Conservation (phyloP, 1,140 invertebrate species). For the Leptestheria dahalacensis region DNA sequence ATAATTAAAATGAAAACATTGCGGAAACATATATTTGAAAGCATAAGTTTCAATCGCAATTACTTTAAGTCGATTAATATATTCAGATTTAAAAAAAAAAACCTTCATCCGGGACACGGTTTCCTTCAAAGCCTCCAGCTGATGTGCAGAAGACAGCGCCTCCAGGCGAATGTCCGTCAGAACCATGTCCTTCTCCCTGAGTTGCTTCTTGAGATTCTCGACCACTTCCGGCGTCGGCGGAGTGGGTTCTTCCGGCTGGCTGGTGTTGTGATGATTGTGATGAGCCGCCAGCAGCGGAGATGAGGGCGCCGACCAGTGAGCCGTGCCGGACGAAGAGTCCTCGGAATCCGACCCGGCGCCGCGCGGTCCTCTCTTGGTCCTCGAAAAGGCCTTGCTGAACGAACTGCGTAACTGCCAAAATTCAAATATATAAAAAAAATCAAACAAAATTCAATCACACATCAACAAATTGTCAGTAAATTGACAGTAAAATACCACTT, state of each 20-base stretch:
- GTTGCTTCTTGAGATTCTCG: conserved; percentile 75
- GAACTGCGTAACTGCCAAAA: conserved; percentile 66
- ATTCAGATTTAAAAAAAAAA: conserved; percentile 25
- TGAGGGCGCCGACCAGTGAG: conserved; percentile 14
- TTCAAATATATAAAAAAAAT: background rate
- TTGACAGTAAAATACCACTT: too few relatives aligned
- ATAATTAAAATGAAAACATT: too few relatives aligned
- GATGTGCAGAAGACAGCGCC: conserved; percentile 87
- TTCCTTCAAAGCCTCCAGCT: conserved; percentile 88
- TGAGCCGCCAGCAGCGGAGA: conserved; percentile 7
- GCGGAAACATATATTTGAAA: too few relatives aligned
- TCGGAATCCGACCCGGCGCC: conserved; percentile 11
- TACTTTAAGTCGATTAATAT: background rate
- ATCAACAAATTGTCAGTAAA: too few relatives aligned
- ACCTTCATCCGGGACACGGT: conserved; percentile 92
- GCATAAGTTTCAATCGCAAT: background rate
- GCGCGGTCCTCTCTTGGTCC: conserved; percentile 38
- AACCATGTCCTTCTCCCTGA: conserved; percentile 89
- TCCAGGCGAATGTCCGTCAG: conserved; percentile 90
- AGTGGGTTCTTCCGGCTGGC: conserved; percentile 17
- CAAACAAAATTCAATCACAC: too few relatives aligned
- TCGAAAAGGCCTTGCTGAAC: conserved; percentile 93
- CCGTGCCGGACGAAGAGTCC: background rate
- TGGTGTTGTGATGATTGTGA: conserved; percentile 2
- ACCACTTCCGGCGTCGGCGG: conserved; percentile 26